Conservation (phyloP, 2,888 invertebrate species). For the Isotomurus palustris region DNA sequence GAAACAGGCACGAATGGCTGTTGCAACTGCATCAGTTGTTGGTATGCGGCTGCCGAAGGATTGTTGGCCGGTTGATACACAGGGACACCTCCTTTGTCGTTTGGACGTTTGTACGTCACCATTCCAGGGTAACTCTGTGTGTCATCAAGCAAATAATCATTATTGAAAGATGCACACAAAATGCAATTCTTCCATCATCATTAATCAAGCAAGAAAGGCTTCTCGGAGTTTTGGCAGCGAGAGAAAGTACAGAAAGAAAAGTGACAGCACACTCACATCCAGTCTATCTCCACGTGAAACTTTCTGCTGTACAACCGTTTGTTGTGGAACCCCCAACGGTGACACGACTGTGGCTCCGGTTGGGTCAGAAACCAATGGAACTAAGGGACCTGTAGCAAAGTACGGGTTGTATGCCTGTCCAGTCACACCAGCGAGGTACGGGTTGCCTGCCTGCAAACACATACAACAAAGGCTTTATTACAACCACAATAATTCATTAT, state of each 20-base stretch:
- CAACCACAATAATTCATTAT: conserved; percentile 2
- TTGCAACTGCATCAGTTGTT: conserved; percentile 81
- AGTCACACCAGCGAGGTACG: conserved; percentile 46
- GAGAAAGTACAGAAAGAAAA: conserved; percentile 8
- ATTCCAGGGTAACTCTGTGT: conserved; percentile 87
- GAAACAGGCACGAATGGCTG: conserved; percentile 97
- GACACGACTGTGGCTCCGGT: conserved; percentile 64
- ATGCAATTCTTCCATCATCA: too few species aligned
- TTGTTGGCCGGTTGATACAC: conserved; percentile 75
- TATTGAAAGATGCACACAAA: conserved; percentile 2
- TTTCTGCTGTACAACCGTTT: conserved; percentile 82
- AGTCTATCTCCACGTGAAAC: conserved; percentile 76
- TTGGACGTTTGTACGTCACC: conserved; percentile 93
- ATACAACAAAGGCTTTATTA: conserved; percentile 9
- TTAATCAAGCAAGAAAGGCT: too few species aligned
- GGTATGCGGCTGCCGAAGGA: conserved; percentile 66
- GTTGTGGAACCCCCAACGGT: conserved; percentile 76
- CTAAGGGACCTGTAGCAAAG: conserved; percentile 80
- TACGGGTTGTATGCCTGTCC: conserved; percentile 83
- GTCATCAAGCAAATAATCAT: conserved; percentile 3
- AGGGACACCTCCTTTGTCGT: conserved; percentile 93
- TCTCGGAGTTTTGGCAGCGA: too few species aligned
- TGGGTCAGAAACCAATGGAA: conserved; percentile 87
- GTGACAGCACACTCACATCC: conserved; percentile 91
- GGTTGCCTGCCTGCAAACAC: conserved; percentile 40